Evolutionary conservation across 2,113 vertebrate species (phyloP).

Genomic region (Pteronura brasiliensis): DNA sequence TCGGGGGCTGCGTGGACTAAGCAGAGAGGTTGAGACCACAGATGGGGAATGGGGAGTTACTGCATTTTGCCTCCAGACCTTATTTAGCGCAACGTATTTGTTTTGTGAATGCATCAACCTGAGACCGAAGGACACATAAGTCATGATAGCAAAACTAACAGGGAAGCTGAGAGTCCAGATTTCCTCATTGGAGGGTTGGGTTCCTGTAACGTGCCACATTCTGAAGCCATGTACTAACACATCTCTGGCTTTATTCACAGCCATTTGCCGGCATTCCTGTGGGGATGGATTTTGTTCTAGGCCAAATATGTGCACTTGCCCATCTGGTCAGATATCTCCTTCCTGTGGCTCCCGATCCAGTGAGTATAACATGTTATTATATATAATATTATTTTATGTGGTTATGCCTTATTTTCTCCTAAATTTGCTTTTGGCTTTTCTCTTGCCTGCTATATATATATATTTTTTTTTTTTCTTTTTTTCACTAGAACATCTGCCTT

Average conservation of each 20-base stretch:
- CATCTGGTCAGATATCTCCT: slow-evolving; percentile 93
- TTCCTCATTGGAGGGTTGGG: neutral
- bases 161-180: neutral
- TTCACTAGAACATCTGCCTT: slow-evolving; percentile 68
- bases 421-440: slow-evolving; percentile 74
- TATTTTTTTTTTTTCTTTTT: neutral
- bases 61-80: neutral
- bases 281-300: slow-evolving; percentile 99
- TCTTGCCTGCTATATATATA: slow-evolving; percentile 38
- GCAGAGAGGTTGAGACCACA: neutral
- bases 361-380: slow-evolving; percentile 83
- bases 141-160: neutral
- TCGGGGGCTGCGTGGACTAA: neutral
- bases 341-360: slow-evolving; percentile 98
- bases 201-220: neutral
- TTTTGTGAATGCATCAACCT: neutral
- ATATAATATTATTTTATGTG: slow-evolving; percentile 74
- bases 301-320: slow-evolving; percentile 99
- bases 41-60: neutral
- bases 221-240: slow-evolving; percentile 61
- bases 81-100: neutral
- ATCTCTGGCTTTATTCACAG: slow-evolving; percentile 82
- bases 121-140: neutral
- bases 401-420: slow-evolving; percentile 68
- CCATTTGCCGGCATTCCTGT: slow-evolving; percentile 97